Evolutionary conservation across 2,797 vertebrate species (phyloP).

Genomic region (Serranus cabrilla): DNA sequence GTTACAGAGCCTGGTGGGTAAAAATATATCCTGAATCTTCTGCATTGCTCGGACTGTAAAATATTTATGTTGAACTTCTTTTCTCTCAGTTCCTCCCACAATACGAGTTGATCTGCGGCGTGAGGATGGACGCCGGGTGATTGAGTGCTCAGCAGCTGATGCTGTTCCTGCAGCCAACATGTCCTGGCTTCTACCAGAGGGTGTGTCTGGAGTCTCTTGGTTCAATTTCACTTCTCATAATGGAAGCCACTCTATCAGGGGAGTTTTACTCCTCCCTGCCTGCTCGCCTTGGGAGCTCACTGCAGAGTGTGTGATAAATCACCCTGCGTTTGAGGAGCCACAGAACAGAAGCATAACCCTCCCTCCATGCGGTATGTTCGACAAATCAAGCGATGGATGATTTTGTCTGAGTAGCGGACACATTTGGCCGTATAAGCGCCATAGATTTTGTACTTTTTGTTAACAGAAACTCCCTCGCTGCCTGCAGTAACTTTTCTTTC

Average conservation of each 20-base stretch:
- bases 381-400: slow-evolving; percentile 56
- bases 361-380: slow-evolving; percentile 80
- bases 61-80: slow-evolving; percentile 35
- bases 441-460: slow-evolving; percentile 29
- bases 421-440: slow-evolving; percentile 11
- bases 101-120: slow-evolving; percentile 66
- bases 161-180: slow-evolving; percentile 80
- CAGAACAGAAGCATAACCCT: slow-evolving; percentile 74
- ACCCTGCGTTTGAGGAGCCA: slow-evolving; percentile 73
- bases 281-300: slow-evolving; percentile 73
- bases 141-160: slow-evolving; percentile 80
- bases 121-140: slow-evolving; percentile 60
- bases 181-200: slow-evolving; percentile 81
- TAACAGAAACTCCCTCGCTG: slow-evolving; percentile 22
- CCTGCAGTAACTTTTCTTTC: slow-evolving; percentile 44
- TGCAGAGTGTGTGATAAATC: slow-evolving; percentile 80
- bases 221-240: slow-evolving; percentile 77
- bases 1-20: slow-evolving; percentile 61
- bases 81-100: slow-evolving; percentile 71
- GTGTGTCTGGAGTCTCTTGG: slow-evolving; percentile 69
- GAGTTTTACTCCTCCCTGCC: slow-evolving; percentile 77
- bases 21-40: slow-evolving; percentile 18
- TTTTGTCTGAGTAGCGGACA: slow-evolving; percentile 43
- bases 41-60: slow-evolving; percentile 15
- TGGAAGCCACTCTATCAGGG: slow-evolving; percentile 78